Base-by-base conservation (phyloP, 37 sponge, comb jelly and placozoan species). In the Mnemiopsis leidyi region DNA sequence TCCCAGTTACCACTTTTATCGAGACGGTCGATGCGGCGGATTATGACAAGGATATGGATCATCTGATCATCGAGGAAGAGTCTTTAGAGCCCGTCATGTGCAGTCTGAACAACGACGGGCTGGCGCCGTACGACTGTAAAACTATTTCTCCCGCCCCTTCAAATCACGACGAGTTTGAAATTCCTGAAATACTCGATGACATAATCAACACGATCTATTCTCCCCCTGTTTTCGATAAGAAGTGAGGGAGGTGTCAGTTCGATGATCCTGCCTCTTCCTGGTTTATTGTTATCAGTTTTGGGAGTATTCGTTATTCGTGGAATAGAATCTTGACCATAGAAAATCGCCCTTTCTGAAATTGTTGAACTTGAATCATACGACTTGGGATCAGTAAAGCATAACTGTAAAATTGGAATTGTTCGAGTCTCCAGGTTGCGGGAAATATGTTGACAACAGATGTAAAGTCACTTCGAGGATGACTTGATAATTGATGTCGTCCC, bases 141-240 rank as follows among this genome's bases (percentile, higher is more conserved):
- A 32, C 90, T 33, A 85, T 85, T 13, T 85, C 90, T 28, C 90
- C 90, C 48, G 23, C 48, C 25, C 90, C 90, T 26, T 40, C 61
- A 23, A 28, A 38, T 21, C 33, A 85, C 29, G 90, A 85, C 24
- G 90, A 85, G n/a, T 85, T 85, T 21, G 90, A 85, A 21, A 85
- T 85, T n/a, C 90, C 90, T 2, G 90, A 85, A 23, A 85, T 85
- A 1, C 21, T 36, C 26, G 61, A 85, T 28, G 90, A 85, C 30
- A 33, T 85, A n/a, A 33, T 85, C 28, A 85, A 85, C 90, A 85
- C 90, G 20, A 85, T 85, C 23, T 85, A 36, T 37, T 85, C 90
- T 5, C 90, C 90, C 0, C 90, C 90, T 16, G 61, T 40, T n/a
- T 85, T 85, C 48, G 36, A 85, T 26, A 85, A 85, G 61, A 85